Evolutionary conservation across 2,113 vertebrate genomes (phyloP), one percentile per base, ranked within the genome.

Genomic region (Thunnus thynnus): DNA sequence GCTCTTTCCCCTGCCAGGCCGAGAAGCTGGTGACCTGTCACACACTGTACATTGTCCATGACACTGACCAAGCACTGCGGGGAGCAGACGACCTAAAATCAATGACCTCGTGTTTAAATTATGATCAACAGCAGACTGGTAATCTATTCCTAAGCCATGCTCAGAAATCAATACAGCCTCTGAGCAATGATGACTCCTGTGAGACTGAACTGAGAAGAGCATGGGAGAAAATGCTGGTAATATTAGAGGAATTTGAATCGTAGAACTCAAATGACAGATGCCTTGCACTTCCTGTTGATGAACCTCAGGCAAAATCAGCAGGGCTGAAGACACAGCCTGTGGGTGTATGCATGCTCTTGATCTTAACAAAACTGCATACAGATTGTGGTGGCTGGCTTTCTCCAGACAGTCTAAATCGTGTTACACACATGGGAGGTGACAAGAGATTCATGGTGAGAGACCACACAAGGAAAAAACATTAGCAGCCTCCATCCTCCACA

Each of bases 251-350:
- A 70, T 52, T 66, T 44, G 11, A 77, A 63, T 32, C 25, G 18
- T 20, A 47, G 14, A 41, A 41, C 47, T 63, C 17, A 44, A 7
- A 32, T 13, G 50, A 46, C 16, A 50, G 18, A 68, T 52, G 1
- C 20, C 22, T 47, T 20, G 41, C 27, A 2, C 7, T 85, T 41
- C 18, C 55, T 83, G 50, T 52, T 70, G 58, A 82, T 58, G 30
- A 81, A 78, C 83, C 68, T 60, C 44, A 44, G 84, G 76, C 76
- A 57, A 78, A 75, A 75, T 27, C 76, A 77, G 78, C 75, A 56
- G 25, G 74, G 69, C 41, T 56, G 50, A 66, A 72, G 20, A 80
- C 30, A 60, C 65, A 84, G 82, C 77, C 74, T 47, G 66, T 54
- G 61, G 61, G 57, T 41, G 62, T 73, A 11, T 48, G 55, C 56